These are phyloP conservation scores for Nemotelus nigrinus DNA, from an alignment of 2,888 invertebrate species.

Conservation along the genomic window DNA sequence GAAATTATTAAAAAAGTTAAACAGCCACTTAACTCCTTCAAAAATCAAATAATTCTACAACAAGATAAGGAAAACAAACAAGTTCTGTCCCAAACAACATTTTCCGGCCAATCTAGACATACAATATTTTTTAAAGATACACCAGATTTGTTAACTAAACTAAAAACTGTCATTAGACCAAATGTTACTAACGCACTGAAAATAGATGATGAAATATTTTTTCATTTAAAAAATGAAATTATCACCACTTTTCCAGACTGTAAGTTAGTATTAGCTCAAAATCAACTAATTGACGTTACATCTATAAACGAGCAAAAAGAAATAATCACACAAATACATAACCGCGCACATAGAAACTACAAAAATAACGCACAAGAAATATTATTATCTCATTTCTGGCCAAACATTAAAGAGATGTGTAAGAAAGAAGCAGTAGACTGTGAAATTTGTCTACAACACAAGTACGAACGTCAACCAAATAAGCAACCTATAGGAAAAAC, in stretches of 20 bases:
- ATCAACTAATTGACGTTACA: neutral
- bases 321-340: slow-evolving; percentile 4
- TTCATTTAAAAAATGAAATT: neutral
- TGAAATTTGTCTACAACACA: neutral
- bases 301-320: neutral
- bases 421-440: neutral
- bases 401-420: neutral
- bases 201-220: neutral
- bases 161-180: too few species aligned
- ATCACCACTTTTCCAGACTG: neutral
- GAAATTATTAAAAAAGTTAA: too few species aligned
- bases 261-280: neutral
- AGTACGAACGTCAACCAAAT: neutral
- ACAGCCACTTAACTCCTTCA: too few species aligned
- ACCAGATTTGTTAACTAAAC: too few species aligned
- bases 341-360: slow-evolving; percentile 1
- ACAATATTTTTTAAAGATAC: too few species aligned
- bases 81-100: too few species aligned
- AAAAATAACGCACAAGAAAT: slow-evolving; percentile 9
- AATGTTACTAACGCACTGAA: slow-evolving; percentile 53
- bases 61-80: too few species aligned
- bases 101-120: too few species aligned
- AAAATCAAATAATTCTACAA: too few species aligned
- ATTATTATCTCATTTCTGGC: neutral
- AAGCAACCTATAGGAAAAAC: neutral